A percentile compares a stretch with the other conserved stretches of the same genome.
Evolutionary conservation across 2,888 invertebrate genomes (phyloP).

Genomic region (Pammene aurita): DNA sequence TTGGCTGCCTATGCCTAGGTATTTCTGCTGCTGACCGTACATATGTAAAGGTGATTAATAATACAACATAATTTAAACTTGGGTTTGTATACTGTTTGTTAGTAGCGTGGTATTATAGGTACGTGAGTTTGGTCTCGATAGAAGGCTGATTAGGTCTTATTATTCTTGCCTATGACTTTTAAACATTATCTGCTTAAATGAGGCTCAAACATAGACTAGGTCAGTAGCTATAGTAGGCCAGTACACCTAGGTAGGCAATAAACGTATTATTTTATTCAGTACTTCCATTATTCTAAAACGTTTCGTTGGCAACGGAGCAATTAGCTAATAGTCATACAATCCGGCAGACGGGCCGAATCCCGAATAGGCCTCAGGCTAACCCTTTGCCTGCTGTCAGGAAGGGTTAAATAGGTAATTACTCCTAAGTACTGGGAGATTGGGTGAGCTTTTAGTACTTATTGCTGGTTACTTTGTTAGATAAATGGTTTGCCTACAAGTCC

Average conservation of each 20-base stretch:
- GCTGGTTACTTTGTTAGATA: background rate
- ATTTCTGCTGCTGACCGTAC: no score
- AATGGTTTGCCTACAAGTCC: background rate
- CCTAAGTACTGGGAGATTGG: conserved; percentile 25
- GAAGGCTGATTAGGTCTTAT: no score
- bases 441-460: conserved; percentile 16
- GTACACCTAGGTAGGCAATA: no score
- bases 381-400: conserved; percentile 27
- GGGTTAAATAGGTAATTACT: conserved; percentile 31
- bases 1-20: no score
- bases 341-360: conserved; percentile 18
- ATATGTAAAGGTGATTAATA: no score
- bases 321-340: conserved; percentile 40
- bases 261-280: background rate
- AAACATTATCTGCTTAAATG: no score
- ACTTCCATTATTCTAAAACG: conserved; percentile 21
- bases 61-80: no score
- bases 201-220: no score
- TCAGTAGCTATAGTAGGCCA: background rate
- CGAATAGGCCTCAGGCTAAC: conserved; percentile 34
- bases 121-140: no score
- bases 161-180: no score
- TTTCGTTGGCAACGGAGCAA: conserved; percentile 34
- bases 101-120: no score
- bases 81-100: no score